Evolutionary conservation across 2,888 invertebrate genomes (phyloP).

Genomic region (Phragmatobia fuliginosa): DNA sequence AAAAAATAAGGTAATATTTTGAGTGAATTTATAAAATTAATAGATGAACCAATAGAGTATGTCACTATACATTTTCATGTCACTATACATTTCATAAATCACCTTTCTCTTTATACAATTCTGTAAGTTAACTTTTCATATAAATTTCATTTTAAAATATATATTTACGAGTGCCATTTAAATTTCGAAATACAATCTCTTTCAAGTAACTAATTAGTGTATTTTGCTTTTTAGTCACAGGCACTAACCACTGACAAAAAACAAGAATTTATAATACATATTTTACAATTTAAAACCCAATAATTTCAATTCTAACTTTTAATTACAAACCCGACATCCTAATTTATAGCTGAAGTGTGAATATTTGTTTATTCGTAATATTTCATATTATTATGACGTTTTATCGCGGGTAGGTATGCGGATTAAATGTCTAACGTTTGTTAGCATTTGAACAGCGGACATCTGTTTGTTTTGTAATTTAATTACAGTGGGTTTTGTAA

Average conservation of each 20-base stretch:
- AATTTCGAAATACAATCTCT: too few relatives aligned
- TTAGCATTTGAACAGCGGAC: conserved; percentile 41
- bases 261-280: conserved; percentile 10
- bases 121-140: too few relatives aligned
- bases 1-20: too few relatives aligned
- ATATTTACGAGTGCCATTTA: too few relatives aligned
- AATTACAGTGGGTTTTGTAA: conserved; percentile 41
- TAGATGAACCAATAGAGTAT: too few relatives aligned
- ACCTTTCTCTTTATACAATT: too few relatives aligned
- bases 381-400: conserved; percentile 28
- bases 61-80: too few relatives aligned
- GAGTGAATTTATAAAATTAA: too few relatives aligned
- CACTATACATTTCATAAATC: too few relatives aligned
- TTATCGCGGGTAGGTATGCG: conserved; percentile 21
- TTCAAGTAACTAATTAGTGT: too few relatives aligned
- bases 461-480: conserved; percentile 43
- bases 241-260: background rate
- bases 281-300: conserved; percentile 14
- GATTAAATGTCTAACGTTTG: conserved; percentile 40
- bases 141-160: too few relatives aligned
- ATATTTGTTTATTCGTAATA: conserved; percentile 24
- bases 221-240: too few relatives aligned
- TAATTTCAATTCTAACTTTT: conserved; percentile 34
- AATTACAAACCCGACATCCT: conserved; percentile 37
- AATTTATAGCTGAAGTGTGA: conserved; percentile 41